Evolutionary conservation across 2,888 invertebrate genomes (phyloP).

Genomic region (Melinaea menophilus): DNA sequence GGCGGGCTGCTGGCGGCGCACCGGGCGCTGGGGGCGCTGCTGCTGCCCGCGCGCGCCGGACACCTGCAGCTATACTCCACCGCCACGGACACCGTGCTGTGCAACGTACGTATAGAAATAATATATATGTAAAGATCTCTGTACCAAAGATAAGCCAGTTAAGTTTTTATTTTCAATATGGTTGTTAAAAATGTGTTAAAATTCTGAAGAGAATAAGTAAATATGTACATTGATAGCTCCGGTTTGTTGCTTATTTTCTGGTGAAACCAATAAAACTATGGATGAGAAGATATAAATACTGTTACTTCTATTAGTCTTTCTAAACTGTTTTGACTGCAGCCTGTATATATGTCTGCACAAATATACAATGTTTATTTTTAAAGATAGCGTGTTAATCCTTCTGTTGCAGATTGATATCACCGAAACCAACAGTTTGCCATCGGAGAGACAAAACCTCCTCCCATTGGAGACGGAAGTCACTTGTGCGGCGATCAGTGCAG

Average conservation of each 20-base stretch:
- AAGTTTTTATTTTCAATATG: too few relatives aligned
- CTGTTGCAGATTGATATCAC: constrained; percentile 68
- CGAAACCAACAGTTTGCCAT: constrained; percentile 59
- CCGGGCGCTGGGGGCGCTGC: constrained; percentile 48
- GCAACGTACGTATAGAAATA: constrained; percentile 50
- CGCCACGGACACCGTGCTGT: constrained; percentile 62
- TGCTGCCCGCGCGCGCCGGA: constrained; percentile 65
- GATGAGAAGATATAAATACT: too few relatives aligned
- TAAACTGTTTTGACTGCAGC: too few relatives aligned
- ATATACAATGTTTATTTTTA: not conserved
- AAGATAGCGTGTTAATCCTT: not conserved
- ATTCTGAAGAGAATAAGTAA: too few relatives aligned
- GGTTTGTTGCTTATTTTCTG: too few relatives aligned
- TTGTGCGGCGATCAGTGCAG: constrained; percentile 60
- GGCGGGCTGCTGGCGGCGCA: constrained; percentile 54
- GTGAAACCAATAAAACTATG: too few relatives aligned
- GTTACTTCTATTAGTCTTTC: too few relatives aligned
- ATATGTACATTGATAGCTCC: too few relatives aligned
- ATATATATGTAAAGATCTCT: too few relatives aligned
- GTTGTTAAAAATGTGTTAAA: too few relatives aligned
- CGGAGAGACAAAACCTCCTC: constrained; percentile 60
- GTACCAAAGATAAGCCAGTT: too few relatives aligned
- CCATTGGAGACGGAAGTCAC: constrained; percentile 69
- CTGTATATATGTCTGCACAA: too few relatives aligned
- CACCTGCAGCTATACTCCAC: constrained; percentile 69